Evolutionary conservation across 2,888 invertebrate genomes (phyloP), one percentile per base, ranked within the genome.

Genomic region (Drosophila silvestris): DNA sequence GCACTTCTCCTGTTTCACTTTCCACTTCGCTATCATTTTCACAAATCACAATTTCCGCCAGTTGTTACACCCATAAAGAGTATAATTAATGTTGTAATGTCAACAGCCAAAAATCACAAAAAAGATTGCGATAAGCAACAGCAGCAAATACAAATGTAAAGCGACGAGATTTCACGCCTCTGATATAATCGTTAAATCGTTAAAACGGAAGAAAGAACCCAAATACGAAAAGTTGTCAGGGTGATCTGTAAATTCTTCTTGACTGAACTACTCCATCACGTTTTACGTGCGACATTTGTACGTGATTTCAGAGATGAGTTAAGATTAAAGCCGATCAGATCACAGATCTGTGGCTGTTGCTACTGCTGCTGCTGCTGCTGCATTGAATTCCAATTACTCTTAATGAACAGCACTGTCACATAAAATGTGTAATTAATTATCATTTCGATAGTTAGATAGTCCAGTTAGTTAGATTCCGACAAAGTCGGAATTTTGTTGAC

Each of bases 81-180:
- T 81, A 90, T 86, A 90, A 92, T 91, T 91, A 90, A 91, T 92
- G 90, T 82, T 16, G 81, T 77, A 28, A 47, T 83, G 85, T 79
- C 85, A 79, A 72, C 64, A n/a, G 30, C 58, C 64, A 69, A 59
- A 69, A 63, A 75, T 41, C 56, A 22, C 22, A 7, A 47, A 16
- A 39, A 37, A 22, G 30, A 39, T 60, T 6, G 44, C 77, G 80
- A 79, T 79, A 75, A 70, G 22, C 69, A 44, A 60, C 59, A 68
- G 51, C 50, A 53, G 64, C n/a, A 37, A 19, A 56, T 19, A 22
- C 53, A 53, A n/a, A 30, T 30, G 22, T 16, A 52, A 37, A 52
- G 50, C 61, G 85, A 68, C 76, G n/a, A 88, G 86, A 87, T 87
- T 90, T 87, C 79, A 89, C 77, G 86, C 89, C 77, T 78, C 88